Evolutionary conservation across 2,113 vertebrate species (phyloP).

Genomic region (Anarrhichthys ocellatus): DNA sequence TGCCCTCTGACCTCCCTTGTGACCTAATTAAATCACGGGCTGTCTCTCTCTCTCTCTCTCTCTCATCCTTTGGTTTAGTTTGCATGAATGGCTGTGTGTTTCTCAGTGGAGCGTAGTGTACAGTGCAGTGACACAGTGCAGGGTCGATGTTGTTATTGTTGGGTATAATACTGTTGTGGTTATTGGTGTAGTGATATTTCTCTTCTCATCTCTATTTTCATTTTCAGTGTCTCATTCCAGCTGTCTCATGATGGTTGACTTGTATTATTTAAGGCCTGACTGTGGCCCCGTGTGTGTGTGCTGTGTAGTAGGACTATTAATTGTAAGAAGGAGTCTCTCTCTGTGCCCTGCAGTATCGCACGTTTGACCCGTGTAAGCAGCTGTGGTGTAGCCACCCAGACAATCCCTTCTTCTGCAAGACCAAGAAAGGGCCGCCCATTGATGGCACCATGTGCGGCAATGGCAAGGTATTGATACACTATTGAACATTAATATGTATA

Average conservation of each 20-base stretch:
- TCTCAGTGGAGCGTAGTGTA: constrained; percentile 70
- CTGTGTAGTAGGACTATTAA: constrained; percentile 2
- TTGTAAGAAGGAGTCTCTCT: constrained; percentile 54
- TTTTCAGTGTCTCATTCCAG: constrained; percentile 60
- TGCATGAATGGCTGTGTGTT: constrained; percentile 84
- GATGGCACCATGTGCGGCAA: constrained; percentile 96
- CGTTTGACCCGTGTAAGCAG: constrained; percentile 97
- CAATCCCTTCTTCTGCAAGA: constrained; percentile 99
- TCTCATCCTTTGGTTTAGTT: constrained; percentile 78
- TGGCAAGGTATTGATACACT: constrained; percentile 87
- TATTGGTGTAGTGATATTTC: constrained; percentile 65
- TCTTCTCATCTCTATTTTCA: constrained; percentile 63
- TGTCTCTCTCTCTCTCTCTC: constrained; percentile 60
- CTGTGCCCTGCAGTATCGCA: constrained; percentile 89
- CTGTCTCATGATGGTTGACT: constrained; percentile 48
- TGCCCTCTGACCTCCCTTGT: constrained; percentile 63
- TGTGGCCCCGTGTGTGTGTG: constrained; percentile 15
- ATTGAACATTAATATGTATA: neutral
- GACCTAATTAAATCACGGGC: constrained; percentile 57
- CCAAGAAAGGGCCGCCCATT: constrained; percentile 97
- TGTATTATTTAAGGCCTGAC: constrained; percentile 25
- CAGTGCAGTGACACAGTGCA: constrained; percentile 65
- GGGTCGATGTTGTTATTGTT: constrained; percentile 65
- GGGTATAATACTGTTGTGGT: constrained; percentile 57
- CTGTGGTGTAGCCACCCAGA: constrained; percentile 98